phyloP scores from a whole-genome alignment of 2,888 invertebrate species.

The Leptinotarsa juncta region DNA sequence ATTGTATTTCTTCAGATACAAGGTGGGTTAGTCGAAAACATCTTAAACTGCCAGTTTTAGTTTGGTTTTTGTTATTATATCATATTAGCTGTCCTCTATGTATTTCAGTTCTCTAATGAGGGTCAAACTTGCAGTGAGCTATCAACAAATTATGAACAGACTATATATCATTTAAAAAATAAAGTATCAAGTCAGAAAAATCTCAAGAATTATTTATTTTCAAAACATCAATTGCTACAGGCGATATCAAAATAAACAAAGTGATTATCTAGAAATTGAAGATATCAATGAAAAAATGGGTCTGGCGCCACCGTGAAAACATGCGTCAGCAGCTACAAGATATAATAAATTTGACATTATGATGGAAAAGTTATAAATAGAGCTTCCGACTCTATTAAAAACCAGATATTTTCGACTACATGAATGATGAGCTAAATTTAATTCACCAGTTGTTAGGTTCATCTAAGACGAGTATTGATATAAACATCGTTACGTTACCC shows the following conservation, averaged over 20 bases:
- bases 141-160: too few species aligned
- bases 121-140: too few species aligned
- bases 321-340: constrained; percentile 24
- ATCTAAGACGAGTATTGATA: not conserved
- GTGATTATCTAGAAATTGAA: not conserved
- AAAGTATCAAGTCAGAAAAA: too few species aligned
- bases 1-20: too few species aligned
- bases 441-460: constrained; percentile 8
- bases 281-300: not conserved
- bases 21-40: too few species aligned
- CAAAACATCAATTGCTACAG: too few species aligned
- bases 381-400: constrained; percentile 33
- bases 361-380: constrained; percentile 42
- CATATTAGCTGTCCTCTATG: too few species aligned
- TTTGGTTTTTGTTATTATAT: too few species aligned
- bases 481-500: not conserved
- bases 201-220: too few species aligned
- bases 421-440: constrained; percentile 22
- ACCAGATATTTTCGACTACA: constrained; percentile 37
- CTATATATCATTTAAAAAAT: too few species aligned
- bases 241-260: not conserved
- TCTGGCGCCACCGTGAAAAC: not conserved
- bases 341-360: constrained; percentile 32
- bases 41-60: too few species aligned
- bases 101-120: too few species aligned